phyloP scores from a whole-genome alignment of 2,888 invertebrate species.

The Cataglyphis albicans region DNA sequence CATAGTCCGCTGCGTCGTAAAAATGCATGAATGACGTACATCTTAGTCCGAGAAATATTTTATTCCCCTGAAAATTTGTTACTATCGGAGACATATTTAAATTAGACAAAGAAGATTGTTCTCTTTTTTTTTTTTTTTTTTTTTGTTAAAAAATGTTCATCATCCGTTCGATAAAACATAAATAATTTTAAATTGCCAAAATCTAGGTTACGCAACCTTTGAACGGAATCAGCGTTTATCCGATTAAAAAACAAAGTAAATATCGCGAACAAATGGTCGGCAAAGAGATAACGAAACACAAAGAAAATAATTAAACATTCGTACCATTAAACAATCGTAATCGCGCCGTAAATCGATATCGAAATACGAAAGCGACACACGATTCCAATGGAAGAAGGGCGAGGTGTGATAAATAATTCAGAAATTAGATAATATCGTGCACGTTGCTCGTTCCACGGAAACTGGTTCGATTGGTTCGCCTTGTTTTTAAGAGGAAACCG shows the following conservation, averaged over 20 bases:
- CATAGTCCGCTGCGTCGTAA: neutral
- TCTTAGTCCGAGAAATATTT: neutral
- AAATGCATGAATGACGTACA: neutral
- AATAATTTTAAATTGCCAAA: neutral
- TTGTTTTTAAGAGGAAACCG: slow-evolving; percentile 62
- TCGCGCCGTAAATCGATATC: slow-evolving; percentile 38
- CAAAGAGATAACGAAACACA: neutral
- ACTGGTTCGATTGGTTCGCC: slow-evolving; percentile 62
- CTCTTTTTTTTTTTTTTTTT: neutral
- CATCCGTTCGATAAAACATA: neutral
- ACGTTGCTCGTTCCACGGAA: slow-evolving; percentile 48
- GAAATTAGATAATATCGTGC: slow-evolving; percentile 65
- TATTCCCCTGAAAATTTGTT: neutral
- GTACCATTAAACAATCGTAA: slow-evolving; percentile 30
- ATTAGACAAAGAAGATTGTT: neutral
- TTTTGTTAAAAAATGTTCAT: neutral
- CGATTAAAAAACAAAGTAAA: neutral
- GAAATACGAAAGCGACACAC: slow-evolving; percentile 25
- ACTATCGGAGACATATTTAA: neutral
- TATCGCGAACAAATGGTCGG: neutral
- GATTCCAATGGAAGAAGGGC: slow-evolving; percentile 19
- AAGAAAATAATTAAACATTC: slow-evolving; percentile 38
- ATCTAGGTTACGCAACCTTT: neutral
- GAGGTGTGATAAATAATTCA: slow-evolving; percentile 62
- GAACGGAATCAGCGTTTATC: neutral